phyloP scores from a whole-genome alignment of 1,140 invertebrate species.

The Cydia fagiglandana region DNA sequence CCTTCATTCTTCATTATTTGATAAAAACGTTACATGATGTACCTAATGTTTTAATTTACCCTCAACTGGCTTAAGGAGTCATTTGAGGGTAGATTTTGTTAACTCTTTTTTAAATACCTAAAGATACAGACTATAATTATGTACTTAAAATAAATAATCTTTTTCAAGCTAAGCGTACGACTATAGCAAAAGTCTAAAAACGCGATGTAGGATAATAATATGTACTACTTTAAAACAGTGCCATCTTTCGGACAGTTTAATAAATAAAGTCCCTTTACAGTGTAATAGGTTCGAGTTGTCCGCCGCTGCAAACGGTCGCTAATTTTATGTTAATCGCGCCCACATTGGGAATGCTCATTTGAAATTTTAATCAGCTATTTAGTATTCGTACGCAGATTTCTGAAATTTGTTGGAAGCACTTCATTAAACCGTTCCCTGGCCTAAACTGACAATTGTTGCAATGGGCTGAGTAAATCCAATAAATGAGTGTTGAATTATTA shows the following conservation, averaged over 20 bases:
- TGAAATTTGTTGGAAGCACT: constrained; percentile 8
- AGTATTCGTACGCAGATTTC: constrained; percentile 6
- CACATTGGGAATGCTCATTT: constrained; percentile 7
- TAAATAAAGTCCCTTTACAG: neutral
- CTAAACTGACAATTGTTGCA: neutral
- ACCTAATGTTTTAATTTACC: too few relatives aligned
- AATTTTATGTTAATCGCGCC: constrained; percentile 12
- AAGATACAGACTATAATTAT: too few relatives aligned
- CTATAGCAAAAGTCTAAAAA: too few relatives aligned
- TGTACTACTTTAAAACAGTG: too few relatives aligned
- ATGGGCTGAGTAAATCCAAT: neutral
- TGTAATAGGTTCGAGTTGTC: neutral
- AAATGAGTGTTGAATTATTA: neutral
- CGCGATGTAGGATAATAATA: too few relatives aligned
- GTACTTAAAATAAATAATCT: too few relatives aligned
- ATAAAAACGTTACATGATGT: too few relatives aligned
- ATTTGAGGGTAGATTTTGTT: too few relatives aligned
- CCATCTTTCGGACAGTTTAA: neutral
- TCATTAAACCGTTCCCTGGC: neutral
- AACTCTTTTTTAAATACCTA: too few relatives aligned
- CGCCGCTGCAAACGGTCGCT: neutral
- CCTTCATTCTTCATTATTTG: too few relatives aligned
- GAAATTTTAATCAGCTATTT: constrained; percentile 7
- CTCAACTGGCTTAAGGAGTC: too few relatives aligned
- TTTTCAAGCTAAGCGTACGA: too few relatives aligned